Percentiles rank a stretch among this genome's conserved stretches.
These are phyloP conservation scores for Muraenolepis orangiensis DNA, from an alignment of 2,797 vertebrate species.

Conservation along the genomic window DNA sequence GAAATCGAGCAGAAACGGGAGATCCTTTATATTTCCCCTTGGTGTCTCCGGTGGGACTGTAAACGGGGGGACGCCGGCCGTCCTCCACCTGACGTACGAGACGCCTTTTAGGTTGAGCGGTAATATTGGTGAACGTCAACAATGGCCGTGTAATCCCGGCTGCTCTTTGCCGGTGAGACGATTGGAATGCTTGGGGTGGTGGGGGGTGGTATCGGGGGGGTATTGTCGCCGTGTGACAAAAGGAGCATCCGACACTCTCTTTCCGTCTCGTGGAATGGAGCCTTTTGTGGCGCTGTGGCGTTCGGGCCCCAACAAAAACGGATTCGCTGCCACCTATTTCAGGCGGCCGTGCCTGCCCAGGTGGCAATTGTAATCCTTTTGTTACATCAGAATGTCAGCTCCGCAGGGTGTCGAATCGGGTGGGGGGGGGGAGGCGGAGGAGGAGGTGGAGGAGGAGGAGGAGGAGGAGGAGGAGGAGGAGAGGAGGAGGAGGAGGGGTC, in stretches of 20 bases:
- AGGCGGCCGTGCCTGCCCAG: background rate
- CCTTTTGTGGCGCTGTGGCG: background rate
- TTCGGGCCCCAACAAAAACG: too few species aligned
- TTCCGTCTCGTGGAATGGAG: background rate
- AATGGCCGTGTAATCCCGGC: conserved; percentile 36
- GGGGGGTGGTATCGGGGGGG: too few species aligned
- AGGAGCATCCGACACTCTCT: too few species aligned
- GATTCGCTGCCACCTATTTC: background rate
- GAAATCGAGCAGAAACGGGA: conserved; percentile 69
- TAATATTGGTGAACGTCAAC: conserved; percentile 39
- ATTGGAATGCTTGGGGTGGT: background rate
- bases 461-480: background rate
- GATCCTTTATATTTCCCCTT: too few species aligned
- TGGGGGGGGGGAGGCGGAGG: background rate
- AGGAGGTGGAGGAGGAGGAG: too few species aligned
- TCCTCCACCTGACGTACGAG: too few species aligned
- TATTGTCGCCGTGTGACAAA: background rate
- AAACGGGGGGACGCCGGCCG: conserved; percentile 21
- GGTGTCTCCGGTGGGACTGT: too few species aligned
- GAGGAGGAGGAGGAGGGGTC: too few species aligned
- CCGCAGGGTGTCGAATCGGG: conserved; percentile 32
- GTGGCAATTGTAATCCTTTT: conserved; percentile 32
- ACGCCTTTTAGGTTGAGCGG: conserved; percentile 38
- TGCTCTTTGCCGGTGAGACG: too few species aligned
- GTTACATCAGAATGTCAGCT: conserved; percentile 52